Evolutionary conservation across 2,113 vertebrate genomes (phyloP).

Genomic region (Rhinopomastus cyanomelas): DNA sequence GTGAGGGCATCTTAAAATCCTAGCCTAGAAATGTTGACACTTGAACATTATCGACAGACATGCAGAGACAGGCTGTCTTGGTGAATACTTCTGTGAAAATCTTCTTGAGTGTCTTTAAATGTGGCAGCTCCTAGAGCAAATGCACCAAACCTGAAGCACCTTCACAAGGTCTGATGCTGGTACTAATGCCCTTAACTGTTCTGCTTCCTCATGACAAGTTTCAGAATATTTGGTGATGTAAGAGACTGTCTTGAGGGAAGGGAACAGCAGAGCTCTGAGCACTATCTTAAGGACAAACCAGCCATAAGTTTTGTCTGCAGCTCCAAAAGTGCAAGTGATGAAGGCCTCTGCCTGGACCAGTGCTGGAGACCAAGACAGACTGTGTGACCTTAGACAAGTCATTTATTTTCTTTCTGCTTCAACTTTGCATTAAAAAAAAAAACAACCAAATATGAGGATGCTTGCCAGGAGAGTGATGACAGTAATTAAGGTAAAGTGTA

Average conservation of each 20-base stretch:
- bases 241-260: not conserved
- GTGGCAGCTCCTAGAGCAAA: not conserved
- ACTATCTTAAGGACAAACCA: not conserved
- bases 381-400: not conserved
- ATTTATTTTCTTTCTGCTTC: not conserved
- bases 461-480: not conserved
- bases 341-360: not conserved
- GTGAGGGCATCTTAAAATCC: slow-evolving; percentile 27
- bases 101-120: not conserved
- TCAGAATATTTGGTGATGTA: not conserved
- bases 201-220: not conserved
- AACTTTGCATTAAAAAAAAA: not conserved
- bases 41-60: not conserved
- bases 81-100: not conserved
- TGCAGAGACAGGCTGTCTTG: slow-evolving; percentile 26
- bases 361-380: not conserved
- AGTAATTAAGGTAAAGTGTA: not conserved
- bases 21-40: slow-evolving; percentile 22
- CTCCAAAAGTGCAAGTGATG: not conserved
- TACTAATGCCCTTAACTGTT: not conserved
- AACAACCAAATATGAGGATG: not conserved
- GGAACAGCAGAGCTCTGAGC: not conserved
- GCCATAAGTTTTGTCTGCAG: not conserved
- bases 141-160: not conserved
- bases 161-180: not conserved